A percentile compares a stretch with the other conserved stretches of the same genome.
Conservation (phyloP, 2,797 vertebrate species). For the Botia kubotai region DNA sequence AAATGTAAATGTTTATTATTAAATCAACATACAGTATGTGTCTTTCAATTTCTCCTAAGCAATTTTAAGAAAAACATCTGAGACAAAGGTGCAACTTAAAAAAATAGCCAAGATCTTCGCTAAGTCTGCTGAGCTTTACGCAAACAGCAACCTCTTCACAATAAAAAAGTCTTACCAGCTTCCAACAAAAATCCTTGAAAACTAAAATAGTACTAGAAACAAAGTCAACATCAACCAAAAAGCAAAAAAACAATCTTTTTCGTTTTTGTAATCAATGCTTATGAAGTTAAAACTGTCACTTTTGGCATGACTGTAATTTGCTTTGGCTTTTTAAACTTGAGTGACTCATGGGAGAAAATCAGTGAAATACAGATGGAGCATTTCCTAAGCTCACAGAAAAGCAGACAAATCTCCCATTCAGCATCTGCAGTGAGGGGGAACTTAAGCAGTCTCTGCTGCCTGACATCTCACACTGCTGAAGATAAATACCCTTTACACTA, state of each 20-base stretch:
- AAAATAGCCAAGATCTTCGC: no score
- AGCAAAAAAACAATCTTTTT: conserved; percentile 69
- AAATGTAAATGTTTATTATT: no score
- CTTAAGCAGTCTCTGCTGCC: conserved; percentile 60
- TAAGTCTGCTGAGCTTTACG: no score
- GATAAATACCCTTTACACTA: conserved; percentile 34
- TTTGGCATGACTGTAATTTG: conserved; percentile 85
- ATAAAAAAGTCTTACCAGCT: background rate
- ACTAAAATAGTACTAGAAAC: background rate
- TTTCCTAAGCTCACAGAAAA: conserved; percentile 73
- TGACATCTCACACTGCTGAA: conserved; percentile 46
- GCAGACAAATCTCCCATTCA: conserved; percentile 77
- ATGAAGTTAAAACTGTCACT: conserved; percentile 82
- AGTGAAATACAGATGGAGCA: conserved; percentile 83
- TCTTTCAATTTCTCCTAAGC: background rate
- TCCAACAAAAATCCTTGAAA: background rate
- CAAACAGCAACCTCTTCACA: no score
- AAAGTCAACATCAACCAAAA: conserved; percentile 41
- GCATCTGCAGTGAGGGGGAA: conserved; percentile 56
- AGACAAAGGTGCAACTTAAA: no score
- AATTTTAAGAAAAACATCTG: background rate
- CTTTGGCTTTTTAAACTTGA: conserved; percentile 79
- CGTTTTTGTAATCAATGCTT: conserved; percentile 75
- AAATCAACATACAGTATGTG: background rate
- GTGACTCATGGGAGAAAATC: conserved; percentile 86